Evolutionary conservation across 1,140 invertebrate species (phyloP).

Genomic region (Drosophila asahinai): DNA sequence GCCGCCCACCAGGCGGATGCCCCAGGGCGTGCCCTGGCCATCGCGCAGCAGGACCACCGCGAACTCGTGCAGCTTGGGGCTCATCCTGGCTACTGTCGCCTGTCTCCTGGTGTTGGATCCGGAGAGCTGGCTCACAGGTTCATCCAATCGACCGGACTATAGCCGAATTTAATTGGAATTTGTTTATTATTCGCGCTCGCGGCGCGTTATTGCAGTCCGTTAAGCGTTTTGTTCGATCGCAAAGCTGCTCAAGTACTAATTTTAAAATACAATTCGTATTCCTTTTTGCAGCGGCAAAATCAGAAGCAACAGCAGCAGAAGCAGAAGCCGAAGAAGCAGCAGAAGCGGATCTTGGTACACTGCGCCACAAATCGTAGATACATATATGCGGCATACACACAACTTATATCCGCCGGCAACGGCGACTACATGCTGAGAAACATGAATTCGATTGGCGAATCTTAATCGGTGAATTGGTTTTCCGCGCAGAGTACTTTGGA

Average conservation of each 20-base stretch:
- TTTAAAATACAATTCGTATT: constrained; percentile 83
- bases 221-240: constrained; percentile 83
- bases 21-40: constrained; percentile 92
- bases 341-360: constrained; percentile 69
- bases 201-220: constrained; percentile 64
- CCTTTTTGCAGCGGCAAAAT: constrained; percentile 67
- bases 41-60: constrained; percentile 91
- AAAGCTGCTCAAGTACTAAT: constrained; percentile 85
- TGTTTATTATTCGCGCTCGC: constrained; percentile 64
- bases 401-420: constrained; percentile 39
- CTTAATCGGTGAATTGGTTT: constrained; percentile 57
- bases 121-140: constrained; percentile 6
- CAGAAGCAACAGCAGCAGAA: constrained; percentile 38
- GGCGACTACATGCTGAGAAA: constrained; percentile 67
- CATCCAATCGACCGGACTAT: constrained; percentile 21
- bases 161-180: constrained; percentile 28
- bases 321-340: constrained; percentile 36
- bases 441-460: constrained; percentile 79
- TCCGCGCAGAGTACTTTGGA: constrained; percentile 19
- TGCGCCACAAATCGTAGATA: constrained; percentile 66
- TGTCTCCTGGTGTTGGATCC: neutral
- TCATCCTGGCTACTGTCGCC: constrained; percentile 71
- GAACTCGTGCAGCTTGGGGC: constrained; percentile 89
- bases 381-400: constrained; percentile 28
- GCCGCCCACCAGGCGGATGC: constrained; percentile 95